Evolutionary conservation across 1,140 invertebrate species (phyloP).

Genomic region (Phymastichus coffea): DNA sequence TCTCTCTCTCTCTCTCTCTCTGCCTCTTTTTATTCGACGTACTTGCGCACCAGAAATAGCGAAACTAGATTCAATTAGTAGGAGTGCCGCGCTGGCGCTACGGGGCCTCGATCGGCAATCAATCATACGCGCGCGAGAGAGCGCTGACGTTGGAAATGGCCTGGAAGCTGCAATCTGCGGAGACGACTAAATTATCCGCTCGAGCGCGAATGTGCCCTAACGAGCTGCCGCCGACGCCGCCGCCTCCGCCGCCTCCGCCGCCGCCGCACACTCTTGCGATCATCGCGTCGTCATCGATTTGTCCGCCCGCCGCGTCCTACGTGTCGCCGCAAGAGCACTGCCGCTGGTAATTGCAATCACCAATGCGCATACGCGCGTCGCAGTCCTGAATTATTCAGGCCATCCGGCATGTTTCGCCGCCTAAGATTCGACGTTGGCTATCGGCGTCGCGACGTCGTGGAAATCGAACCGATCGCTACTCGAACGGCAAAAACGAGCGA

Average conservation of each 20-base stretch:
- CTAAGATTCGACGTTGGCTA: no score
- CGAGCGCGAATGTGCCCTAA: conserved; percentile 22
- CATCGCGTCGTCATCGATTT: conserved; percentile 11
- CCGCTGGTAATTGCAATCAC: conserved; percentile 39
- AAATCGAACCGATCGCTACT: conserved; percentile 37
- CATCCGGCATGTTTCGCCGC: conserved; percentile 30
- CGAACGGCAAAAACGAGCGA: no score
- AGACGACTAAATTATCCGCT: background rate
- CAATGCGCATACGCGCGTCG: conserved; percentile 18
- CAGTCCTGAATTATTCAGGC: conserved; percentile 39
- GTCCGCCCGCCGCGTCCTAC: background rate
- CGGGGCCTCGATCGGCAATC: no score
- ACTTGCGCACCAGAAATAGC: no score
- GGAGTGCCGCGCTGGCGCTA: no score
- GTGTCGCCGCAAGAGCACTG: background rate
- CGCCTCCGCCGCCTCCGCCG: no score
- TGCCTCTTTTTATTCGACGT: background rate
- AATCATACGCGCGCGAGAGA: no score
- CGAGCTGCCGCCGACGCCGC: background rate
- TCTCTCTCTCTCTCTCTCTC: background rate
- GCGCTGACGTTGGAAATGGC: background rate
- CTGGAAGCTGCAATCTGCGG: background rate
- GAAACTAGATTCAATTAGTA: no score
- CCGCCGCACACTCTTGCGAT: no score
- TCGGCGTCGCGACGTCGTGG: conserved; percentile 33